phyloP scores from a whole-genome alignment of 2,113 vertebrate genomes.

The Paratilapia polleni region DNA sequence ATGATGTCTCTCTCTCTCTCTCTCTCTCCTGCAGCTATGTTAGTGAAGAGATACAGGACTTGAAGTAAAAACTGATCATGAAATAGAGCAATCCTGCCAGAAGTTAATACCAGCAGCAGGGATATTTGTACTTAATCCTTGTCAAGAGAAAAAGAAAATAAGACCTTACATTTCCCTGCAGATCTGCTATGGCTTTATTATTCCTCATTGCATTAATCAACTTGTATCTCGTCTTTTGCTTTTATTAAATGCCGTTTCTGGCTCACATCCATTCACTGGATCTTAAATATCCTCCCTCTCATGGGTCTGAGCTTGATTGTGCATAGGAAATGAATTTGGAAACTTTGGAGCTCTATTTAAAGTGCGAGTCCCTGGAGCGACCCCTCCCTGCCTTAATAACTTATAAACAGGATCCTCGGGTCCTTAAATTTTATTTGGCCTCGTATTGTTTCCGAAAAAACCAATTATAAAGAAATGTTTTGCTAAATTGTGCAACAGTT shows the following conservation, averaged over 20 bases:
- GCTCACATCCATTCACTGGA: slow-evolving; percentile 71
- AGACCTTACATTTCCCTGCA: slow-evolving; percentile 68
- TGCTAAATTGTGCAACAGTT: slow-evolving; percentile 62
- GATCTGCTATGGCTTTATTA: slow-evolving; percentile 63
- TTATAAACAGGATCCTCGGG: slow-evolving; percentile 55
- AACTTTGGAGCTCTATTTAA: slow-evolving; percentile 78
- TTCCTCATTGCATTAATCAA: slow-evolving; percentile 72
- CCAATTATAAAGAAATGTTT: slow-evolving; percentile 63
- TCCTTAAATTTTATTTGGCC: slow-evolving; percentile 53
- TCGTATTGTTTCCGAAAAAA: slow-evolving; percentile 43
- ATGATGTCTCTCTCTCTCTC: slow-evolving; percentile 25
- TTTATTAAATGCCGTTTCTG: slow-evolving; percentile 77
- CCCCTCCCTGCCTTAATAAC: slow-evolving; percentile 70
- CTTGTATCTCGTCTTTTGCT: slow-evolving; percentile 65
- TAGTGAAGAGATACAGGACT: slow-evolving; percentile 25
- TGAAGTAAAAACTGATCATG: slow-evolving; percentile 45
- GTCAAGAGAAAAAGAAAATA: slow-evolving; percentile 63
- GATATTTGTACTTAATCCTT: slow-evolving; percentile 73
- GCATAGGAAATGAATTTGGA: slow-evolving; percentile 79
- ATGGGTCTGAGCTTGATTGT: slow-evolving; percentile 77
- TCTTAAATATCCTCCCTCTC: slow-evolving; percentile 77
- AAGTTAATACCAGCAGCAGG: slow-evolving; percentile 61
- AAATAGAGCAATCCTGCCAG: slow-evolving; percentile 52
- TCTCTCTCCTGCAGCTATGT: slow-evolving; percentile 25
- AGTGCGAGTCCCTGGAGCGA: slow-evolving; percentile 70